A percentile compares a stretch with the other conserved stretches of the same genome.
Conservation (phyloP, 2,797 vertebrate species). For the Jordanella pulchra region DNA sequence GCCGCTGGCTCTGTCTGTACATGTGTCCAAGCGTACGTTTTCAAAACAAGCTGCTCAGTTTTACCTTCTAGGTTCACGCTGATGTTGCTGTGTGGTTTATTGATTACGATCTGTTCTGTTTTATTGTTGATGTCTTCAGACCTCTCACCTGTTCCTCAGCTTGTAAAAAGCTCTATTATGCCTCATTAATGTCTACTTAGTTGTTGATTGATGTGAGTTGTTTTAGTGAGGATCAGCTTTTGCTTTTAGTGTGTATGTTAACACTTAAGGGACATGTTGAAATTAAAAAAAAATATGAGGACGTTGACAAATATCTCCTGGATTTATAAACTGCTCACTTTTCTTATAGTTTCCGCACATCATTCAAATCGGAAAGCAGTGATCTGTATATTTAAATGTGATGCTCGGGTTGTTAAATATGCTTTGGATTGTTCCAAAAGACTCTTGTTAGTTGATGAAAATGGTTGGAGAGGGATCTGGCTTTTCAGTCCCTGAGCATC, state of each 20-base stretch:
- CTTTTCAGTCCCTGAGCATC: constrained; percentile 1
- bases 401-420: neutral
- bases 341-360: too few species aligned
- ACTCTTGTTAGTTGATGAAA: neutral
- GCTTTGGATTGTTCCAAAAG: neutral
- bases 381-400: neutral
- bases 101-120: constrained; percentile 30
- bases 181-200: constrained; percentile 45
- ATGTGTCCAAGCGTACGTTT: constrained; percentile 27
- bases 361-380: too few species aligned
- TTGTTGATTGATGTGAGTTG: constrained; percentile 41
- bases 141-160: constrained; percentile 39
- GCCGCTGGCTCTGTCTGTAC: constrained; percentile 5
- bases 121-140: constrained; percentile 48
- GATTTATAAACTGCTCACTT: constrained; percentile 6
- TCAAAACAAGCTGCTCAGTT: constrained; percentile 19
- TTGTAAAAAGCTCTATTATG: constrained; percentile 36
- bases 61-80: neutral
- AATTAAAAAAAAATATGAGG: neutral
- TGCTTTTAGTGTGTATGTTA: constrained; percentile 20
- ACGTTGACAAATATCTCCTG: constrained; percentile 7
- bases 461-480: neutral
- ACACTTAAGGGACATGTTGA: constrained; percentile 1
- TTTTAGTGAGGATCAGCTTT: constrained; percentile 25
- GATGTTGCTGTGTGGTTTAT: constrained; percentile 41